These are phyloP conservation scores for Tetramorium alpestre DNA, from an alignment of 1,140 invertebrate genomes.

Conservation along the genomic window DNA sequence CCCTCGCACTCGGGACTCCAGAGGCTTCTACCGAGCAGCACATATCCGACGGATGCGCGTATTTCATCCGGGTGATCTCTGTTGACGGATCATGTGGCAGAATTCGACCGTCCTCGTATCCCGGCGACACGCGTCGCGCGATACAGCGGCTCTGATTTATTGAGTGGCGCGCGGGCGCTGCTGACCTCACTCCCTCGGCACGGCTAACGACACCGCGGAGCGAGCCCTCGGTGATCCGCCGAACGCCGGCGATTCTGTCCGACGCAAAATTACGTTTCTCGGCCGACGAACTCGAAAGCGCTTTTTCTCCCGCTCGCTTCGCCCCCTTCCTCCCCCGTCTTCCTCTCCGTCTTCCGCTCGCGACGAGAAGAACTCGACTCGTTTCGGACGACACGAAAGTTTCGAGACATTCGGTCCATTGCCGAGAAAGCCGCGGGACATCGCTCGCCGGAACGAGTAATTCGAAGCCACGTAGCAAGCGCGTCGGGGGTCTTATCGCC, in stretches of 20 bases:
- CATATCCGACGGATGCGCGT: neutral
- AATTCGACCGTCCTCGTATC: conserved; percentile 61
- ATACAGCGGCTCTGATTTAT: conserved; percentile 63
- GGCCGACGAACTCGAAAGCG: conserved; percentile 57
- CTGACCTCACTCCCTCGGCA: conserved; percentile 69
- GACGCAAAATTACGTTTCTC: conserved; percentile 60
- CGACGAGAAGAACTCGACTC: conserved; percentile 15
- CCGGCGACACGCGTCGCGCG: conserved; percentile 20
- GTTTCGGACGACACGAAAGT: conserved; percentile 19
- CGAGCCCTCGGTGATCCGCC: conserved; percentile 64
- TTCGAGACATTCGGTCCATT: conserved; percentile 21
- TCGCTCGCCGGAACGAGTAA: conserved; percentile 30
- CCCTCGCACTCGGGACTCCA: neutral
- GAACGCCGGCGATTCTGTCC: conserved; percentile 63
- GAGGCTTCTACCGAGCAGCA: neutral
- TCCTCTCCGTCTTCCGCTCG: neutral
- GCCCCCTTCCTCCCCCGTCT: no score
- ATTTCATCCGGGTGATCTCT: conserved; percentile 35
- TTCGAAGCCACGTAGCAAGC: neutral
- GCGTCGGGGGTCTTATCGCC: conserved; percentile 3
- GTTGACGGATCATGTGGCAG: conserved; percentile 71
- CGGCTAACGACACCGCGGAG: conserved; percentile 65
- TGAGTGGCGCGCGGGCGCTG: conserved; percentile 60
- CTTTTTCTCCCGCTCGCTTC: neutral
- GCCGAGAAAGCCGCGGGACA: conserved; percentile 14